Evolutionary conservation across 2,113 vertebrate genomes (phyloP).

Genomic region (Scortum barcoo): DNA sequence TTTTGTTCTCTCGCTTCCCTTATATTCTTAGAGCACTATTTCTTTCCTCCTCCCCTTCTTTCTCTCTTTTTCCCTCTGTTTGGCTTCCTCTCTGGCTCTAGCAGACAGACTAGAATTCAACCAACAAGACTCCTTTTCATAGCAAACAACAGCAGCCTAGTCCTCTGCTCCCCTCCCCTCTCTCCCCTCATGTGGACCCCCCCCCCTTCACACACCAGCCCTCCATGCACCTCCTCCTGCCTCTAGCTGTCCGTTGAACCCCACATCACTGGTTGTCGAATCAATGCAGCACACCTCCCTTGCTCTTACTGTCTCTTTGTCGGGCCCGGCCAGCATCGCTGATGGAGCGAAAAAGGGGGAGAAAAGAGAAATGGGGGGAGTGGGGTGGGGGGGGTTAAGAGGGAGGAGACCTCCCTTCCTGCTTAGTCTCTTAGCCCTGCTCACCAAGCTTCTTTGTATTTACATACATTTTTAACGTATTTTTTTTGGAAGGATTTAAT

Average conservation of each 20-base stretch:
- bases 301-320: constrained; percentile 61
- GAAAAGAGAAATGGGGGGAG: constrained; percentile 21
- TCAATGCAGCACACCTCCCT: constrained; percentile 70
- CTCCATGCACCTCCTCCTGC: constrained; percentile 26
- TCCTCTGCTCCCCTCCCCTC: constrained; percentile 6
- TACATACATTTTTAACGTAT: background rate
- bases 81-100: constrained; percentile 52
- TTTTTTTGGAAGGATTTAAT: background rate
- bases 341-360: constrained; percentile 40
- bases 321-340: constrained; percentile 25
- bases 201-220: background rate
- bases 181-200: constrained; percentile 16
- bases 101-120: constrained; percentile 58
- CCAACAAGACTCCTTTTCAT: constrained; percentile 79
- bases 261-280: constrained; percentile 57
- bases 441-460: background rate
- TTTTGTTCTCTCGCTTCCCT: constrained; percentile 13
- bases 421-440: background rate
- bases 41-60: constrained; percentile 10
- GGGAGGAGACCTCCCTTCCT: background rate
- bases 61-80: constrained; percentile 17
- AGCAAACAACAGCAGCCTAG: constrained; percentile 63
- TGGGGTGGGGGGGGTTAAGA: background rate
- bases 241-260: constrained; percentile 34
- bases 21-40: constrained; percentile 8